Conservation (phyloP, 2,888 invertebrate species). For the Sesia apiformis region DNA sequence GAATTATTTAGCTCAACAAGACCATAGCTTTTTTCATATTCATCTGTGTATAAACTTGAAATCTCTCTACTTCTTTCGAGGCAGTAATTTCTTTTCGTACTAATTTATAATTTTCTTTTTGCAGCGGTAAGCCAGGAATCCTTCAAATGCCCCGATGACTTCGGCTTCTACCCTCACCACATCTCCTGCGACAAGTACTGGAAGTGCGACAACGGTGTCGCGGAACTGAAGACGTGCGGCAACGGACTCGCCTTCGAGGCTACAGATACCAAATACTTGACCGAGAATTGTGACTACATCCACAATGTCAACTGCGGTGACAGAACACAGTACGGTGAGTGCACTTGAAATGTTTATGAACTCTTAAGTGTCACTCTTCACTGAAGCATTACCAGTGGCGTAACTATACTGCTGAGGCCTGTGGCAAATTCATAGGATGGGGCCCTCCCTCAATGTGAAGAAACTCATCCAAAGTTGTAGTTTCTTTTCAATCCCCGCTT, state of each 20-base stretch:
- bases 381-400: too few species aligned
- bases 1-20: too few species aligned
- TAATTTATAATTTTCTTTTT: slow-evolving; percentile 28
- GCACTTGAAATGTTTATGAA: neutral
- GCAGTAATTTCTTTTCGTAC: too few species aligned
- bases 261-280: slow-evolving; percentile 89
- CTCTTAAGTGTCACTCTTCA: too few species aligned
- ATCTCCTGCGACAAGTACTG: slow-evolving; percentile 95
- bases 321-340: slow-evolving; percentile 86
- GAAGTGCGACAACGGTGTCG: slow-evolving; percentile 92
- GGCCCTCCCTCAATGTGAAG: too few species aligned
- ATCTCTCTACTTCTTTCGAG: too few species aligned
- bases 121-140: slow-evolving; percentile 84
- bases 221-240: slow-evolving; percentile 94
- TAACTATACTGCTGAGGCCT: too few species aligned
- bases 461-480: too few species aligned
- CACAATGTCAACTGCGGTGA: slow-evolving; percentile 96
- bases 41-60: too few species aligned
- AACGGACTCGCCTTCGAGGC: slow-evolving; percentile 95
- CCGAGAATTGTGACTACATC: slow-evolving; percentile 96
- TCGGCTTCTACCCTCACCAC: slow-evolving; percentile 94
- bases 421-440: too few species aligned
- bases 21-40: too few species aligned
- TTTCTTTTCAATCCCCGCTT: too few species aligned
- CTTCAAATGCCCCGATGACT: slow-evolving; percentile 96